These are phyloP conservation scores for Lagopus leucura DNA, from an alignment of 2,113 vertebrate genomes.

Conservation along the genomic window DNA sequence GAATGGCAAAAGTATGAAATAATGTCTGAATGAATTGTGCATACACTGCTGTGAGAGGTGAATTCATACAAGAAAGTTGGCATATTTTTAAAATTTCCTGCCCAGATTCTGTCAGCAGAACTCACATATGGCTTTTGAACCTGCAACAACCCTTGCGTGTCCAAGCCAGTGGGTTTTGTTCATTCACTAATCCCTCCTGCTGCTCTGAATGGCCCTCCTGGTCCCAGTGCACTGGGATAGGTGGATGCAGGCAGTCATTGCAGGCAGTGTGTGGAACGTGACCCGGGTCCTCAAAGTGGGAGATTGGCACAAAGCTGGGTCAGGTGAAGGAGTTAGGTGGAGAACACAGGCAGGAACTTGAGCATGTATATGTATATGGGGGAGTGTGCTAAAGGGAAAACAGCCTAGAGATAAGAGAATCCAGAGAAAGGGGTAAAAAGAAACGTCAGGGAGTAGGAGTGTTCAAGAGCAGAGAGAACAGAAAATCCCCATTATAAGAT, in stretches of 20 bases:
- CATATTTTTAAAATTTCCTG: slow-evolving; percentile 2
- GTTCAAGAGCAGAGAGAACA: background rate
- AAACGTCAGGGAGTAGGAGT: background rate
- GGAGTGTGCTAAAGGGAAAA: background rate
- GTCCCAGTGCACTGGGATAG: background rate
- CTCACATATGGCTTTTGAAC: background rate
- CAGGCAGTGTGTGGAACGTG: background rate
- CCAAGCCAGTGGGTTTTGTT: background rate
- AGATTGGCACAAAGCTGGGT: background rate
- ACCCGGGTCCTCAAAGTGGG: background rate
- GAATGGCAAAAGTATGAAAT: background rate
- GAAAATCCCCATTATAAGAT: background rate
- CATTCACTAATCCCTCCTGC: background rate
- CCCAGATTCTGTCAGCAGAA: slow-evolving; percentile 25
- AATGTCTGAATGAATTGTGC: background rate
- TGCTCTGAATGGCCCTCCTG: background rate
- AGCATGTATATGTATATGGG: rapidly evolving
- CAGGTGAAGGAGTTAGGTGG: background rate
- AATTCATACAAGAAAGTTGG: slow-evolving; percentile 2
- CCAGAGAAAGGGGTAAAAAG: background rate
- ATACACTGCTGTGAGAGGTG: background rate
- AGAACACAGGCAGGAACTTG: background rate
- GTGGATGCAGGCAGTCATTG: background rate
- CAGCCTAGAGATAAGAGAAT: background rate
- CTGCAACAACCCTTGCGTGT: background rate